These are phyloP conservation scores for Axea sp. DNA, from an alignment of 2,888 invertebrate genomes.

Conservation along the genomic window DNA sequence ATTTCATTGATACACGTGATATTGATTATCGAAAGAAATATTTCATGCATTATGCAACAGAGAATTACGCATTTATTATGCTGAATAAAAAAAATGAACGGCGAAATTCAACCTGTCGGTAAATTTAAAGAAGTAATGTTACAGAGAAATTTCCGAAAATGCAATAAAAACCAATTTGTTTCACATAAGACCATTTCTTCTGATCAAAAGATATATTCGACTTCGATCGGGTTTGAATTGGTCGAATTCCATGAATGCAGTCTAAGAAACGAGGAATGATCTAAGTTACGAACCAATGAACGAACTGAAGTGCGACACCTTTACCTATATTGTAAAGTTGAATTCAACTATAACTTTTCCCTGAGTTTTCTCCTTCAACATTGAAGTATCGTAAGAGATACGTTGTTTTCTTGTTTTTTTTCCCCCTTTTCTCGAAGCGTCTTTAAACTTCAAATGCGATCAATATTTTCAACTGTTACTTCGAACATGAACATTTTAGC, in stretches of 20 bases:
- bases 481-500: slow-evolving; percentile 11
- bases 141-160: slow-evolving; percentile 37
- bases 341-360: slow-evolving; percentile 61
- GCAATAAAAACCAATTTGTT: slow-evolving; percentile 61
- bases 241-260: slow-evolving; percentile 59
- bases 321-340: slow-evolving; percentile 60
- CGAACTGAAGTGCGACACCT: slow-evolving; percentile 58
- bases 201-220: slow-evolving; percentile 59
- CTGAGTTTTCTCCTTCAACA: slow-evolving; percentile 46
- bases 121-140: slow-evolving; percentile 41
- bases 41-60: too few species aligned
- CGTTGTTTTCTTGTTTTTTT: slow-evolving; percentile 33
- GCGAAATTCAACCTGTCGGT: too few species aligned
- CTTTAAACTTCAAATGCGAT: slow-evolving; percentile 43
- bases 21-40: too few species aligned
- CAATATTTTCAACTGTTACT: slow-evolving; percentile 36
- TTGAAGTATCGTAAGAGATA: slow-evolving; percentile 53
- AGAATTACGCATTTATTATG: too few species aligned
- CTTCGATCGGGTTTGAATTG: slow-evolving; percentile 51
- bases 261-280: slow-evolving; percentile 45
- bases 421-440: slow-evolving; percentile 17
- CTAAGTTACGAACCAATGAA: slow-evolving; percentile 49
- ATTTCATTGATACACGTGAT: too few species aligned
- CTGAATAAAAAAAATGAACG: too few species aligned
- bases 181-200: slow-evolving; percentile 54